Conservation (phyloP, 2,113 vertebrate genomes). For the Monopterus albus region DNA sequence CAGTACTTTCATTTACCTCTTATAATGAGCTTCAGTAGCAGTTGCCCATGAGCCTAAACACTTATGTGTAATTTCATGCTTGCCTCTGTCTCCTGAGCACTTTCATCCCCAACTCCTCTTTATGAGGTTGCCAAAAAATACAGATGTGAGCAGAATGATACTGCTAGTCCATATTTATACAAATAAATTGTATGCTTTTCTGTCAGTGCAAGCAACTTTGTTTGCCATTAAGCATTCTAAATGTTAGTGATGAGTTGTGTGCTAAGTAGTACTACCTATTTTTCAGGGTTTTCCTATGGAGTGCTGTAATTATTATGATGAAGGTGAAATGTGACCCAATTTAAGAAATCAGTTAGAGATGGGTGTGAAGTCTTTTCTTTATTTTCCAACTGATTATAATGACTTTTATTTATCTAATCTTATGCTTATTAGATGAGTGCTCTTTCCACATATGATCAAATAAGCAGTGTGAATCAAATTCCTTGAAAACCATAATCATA, state of each 20-base stretch:
- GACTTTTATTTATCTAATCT: slow-evolving; percentile 14
- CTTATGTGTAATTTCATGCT: slow-evolving; percentile 27
- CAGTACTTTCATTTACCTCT: slow-evolving; percentile 7
- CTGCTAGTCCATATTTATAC: background rate
- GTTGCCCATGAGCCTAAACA: slow-evolving; percentile 10
- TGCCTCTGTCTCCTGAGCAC: slow-evolving; percentile 12
- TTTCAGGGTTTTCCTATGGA: slow-evolving; percentile 35
- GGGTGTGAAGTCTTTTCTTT: background rate
- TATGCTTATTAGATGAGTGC: slow-evolving; percentile 12
- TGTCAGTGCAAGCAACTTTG: background rate
- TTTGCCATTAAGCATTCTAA: slow-evolving; percentile 39
- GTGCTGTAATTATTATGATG: slow-evolving; percentile 59
- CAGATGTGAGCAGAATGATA: slow-evolving; percentile 19
- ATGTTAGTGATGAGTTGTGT: slow-evolving; percentile 29
- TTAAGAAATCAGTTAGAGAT: slow-evolving; percentile 3
- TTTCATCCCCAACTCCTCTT: slow-evolving; percentile 8
- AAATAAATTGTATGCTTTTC: slow-evolving; percentile 22
- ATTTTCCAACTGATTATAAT: background rate
- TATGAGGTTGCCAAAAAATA: slow-evolving; percentile 26
- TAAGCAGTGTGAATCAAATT: slow-evolving; percentile 3
- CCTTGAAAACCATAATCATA: background rate
- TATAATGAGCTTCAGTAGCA: slow-evolving; percentile 12
- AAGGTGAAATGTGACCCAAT: slow-evolving; percentile 50
- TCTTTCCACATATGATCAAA: background rate
- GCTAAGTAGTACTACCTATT: slow-evolving; percentile 16